Evolutionary conservation across 2,888 invertebrate species (phyloP), one percentile per base, ranked within the genome.

Genomic region (Phaedon cochleariae): DNA sequence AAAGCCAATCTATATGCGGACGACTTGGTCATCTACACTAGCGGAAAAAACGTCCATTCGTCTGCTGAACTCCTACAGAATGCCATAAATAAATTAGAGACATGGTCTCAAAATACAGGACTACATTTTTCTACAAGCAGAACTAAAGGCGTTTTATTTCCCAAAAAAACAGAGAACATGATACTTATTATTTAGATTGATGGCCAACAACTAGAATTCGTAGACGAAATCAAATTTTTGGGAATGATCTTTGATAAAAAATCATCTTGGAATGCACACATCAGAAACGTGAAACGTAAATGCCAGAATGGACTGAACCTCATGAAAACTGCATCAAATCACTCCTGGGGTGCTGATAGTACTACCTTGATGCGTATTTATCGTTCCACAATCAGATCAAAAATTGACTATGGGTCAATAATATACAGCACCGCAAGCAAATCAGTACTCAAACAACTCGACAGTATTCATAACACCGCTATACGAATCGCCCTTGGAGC

Each of bases 401-500:
- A 54, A 54, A 29, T 54, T 15, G 54, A 54, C 7, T 54, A 54
- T 10, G 54, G 54, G 1, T 29, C 29, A 4, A 31, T 54, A 17
- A 15, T 26, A 18, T 54, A 54, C 31, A 17, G 2, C 22, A 54
- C 15, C n/a, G 54, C 54, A 15, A 29, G 17, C 6, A 54, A 54
- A n/a, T 15, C 26, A 9, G 5, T 54, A 31, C 15, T 54, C 1
- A 46, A 61, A n/a, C 53, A 45, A 41, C 45, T 54, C 2, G 61
- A 61, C 18, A 18, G 29, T 2, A 41, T 54, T 12, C 53, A 61
- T 17, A 53, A 45, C 22, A 45, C 53, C 22, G 41, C 48, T 22
- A 15, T 48, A 21, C 3, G 61, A 53, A 17, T 61, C 9, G 52
- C 53, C 1, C 12, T 61, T 4, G 61, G 61, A 4, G 45, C 53